Evolutionary conservation across 1,140 invertebrate genomes (phyloP), one percentile per base, ranked within the genome.

Genomic region (Rhyzopertha dominica): DNA sequence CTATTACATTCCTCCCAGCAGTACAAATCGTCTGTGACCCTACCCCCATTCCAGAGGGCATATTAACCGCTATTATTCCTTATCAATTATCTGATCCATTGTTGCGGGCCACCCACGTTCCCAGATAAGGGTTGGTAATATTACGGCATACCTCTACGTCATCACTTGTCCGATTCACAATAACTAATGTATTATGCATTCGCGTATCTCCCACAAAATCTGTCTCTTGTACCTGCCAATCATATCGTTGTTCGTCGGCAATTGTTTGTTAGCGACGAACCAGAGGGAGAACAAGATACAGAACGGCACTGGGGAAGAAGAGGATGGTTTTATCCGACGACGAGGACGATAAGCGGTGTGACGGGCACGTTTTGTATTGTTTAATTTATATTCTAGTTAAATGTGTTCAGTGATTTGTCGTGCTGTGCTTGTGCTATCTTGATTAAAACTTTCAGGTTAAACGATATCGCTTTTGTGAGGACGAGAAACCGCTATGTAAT

Each of bases 401-500:
- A 51, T 47, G 49, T 51, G 43, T 51, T 51, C 49, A 45, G 49
- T 51, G 49, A 51, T 51, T 51, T 47, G 49, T 47, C 49, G 49
- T 51, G 49, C 49, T 47, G 49, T 47, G 44, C 40, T 42, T 42
- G 30, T 19, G 44, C 40, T 51, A 51, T 51, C 44, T 47, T 43
- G 44, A 51, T 47, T 29, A 26, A 24, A 23, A 38, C 22, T 47
- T 40, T 31, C 34, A 41, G 9, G 13, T 47, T 24, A 13, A 4
- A n/a, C n/a, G n/a, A n/a, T n/a, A n/a, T n/a, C n/a, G n/a, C n/a
- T n/a, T n/a, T n/a, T n/a, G n/a, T n/a, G n/a, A n/a, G n/a, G n/a
- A n/a, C n/a, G n/a, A n/a, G n/a, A n/a, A n/a, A n/a, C n/a, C n/a
- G n/a, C n/a, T n/a, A n/a, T n/a, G n/a, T n/a, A n/a, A n/a, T n/a